Percentiles rank a stretch among this genome's conserved stretches.
Evolutionary conservation across 2,888 invertebrate genomes (phyloP).

Genomic region (Phortica magna): DNA sequence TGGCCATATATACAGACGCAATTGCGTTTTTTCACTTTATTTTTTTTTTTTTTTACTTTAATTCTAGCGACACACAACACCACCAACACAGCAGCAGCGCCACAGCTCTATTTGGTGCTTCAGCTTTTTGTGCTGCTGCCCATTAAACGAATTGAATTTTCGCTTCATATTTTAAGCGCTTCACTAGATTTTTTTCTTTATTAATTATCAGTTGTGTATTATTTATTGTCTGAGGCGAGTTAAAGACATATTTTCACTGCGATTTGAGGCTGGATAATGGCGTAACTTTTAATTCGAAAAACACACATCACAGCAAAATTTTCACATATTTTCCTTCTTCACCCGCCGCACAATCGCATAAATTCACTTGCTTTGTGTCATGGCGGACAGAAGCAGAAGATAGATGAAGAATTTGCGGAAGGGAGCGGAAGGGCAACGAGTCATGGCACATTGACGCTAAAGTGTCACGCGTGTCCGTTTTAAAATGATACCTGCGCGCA

Average conservation of each 20-base stretch:
- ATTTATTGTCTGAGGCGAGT: slow-evolving; percentile 58
- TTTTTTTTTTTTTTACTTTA: slow-evolving; percentile 28
- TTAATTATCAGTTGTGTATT: slow-evolving; percentile 47
- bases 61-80: slow-evolving; percentile 58
- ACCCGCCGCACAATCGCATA: slow-evolving; percentile 1
- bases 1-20: slow-evolving; percentile 51
- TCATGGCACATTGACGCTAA: neutral
- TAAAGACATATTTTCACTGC: slow-evolving; percentile 48
- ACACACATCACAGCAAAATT: slow-evolving; percentile 23
- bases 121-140: slow-evolving; percentile 66
- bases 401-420: too few species aligned
- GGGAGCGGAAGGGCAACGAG: neutral
- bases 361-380: slow-evolving; percentile 40
- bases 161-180: slow-evolving; percentile 68
- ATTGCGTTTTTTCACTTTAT: slow-evolving; percentile 56
- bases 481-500: too few species aligned
- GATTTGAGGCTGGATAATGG: slow-evolving; percentile 50
- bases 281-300: slow-evolving; percentile 53
- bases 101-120: slow-evolving; percentile 56
- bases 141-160: slow-evolving; percentile 64
- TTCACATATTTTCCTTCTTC: slow-evolving; percentile 11
- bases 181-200: slow-evolving; percentile 28
- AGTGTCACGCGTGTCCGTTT: too few species aligned
- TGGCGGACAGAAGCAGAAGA: slow-evolving; percentile 24
- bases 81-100: slow-evolving; percentile 51